Percentiles rank a stretch among this genome's conserved stretches.
Conservation (phyloP, 2,888 invertebrate species). For the Hololepta plana region DNA sequence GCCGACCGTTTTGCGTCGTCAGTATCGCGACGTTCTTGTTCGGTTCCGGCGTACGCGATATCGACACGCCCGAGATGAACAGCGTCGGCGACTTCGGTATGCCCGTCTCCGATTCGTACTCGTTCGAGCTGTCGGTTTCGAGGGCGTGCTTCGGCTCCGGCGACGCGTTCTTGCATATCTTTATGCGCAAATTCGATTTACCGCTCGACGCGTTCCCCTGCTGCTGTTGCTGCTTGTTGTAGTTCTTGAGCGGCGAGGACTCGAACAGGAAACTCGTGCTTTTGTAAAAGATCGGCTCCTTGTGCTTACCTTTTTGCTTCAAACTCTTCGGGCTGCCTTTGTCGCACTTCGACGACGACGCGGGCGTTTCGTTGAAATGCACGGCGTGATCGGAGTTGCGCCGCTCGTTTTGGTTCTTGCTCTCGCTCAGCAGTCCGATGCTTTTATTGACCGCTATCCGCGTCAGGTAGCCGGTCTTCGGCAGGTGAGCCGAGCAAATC, state of each 20-base stretch:
- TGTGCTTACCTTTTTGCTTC: slow-evolving; percentile 17
- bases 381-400: slow-evolving; percentile 14
- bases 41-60: slow-evolving; percentile 33
- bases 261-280: slow-evolving; percentile 24
- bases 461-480: slow-evolving; percentile 25
- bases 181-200: slow-evolving; percentile 22
- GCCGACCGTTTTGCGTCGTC: slow-evolving; percentile 22
- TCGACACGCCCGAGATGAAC: slow-evolving; percentile 38
- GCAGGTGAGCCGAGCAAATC: slow-evolving; percentile 27
- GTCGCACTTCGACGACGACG: slow-evolving; percentile 12
- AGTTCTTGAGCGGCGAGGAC: too few relatives aligned
- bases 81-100: slow-evolving; percentile 36
- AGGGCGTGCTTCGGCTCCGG: slow-evolving; percentile 19
- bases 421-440: slow-evolving; percentile 19
- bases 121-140: slow-evolving; percentile 32
- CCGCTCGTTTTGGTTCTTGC: slow-evolving; percentile 9
- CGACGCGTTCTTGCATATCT: slow-evolving; percentile 23
- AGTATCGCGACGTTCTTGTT: too few relatives aligned
- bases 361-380: slow-evolving; percentile 12
- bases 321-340: slow-evolving; percentile 19
- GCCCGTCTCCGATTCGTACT: slow-evolving; percentile 37
- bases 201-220: slow-evolving; percentile 4
- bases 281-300: slow-evolving; percentile 21
- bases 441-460: slow-evolving; percentile 27
- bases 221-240: slow-evolving; percentile 6